Percentiles rank a stretch among this genome's conserved stretches.
Conservation (phyloP, 2,888 invertebrate species). For the Quadroppia sp. region DNA sequence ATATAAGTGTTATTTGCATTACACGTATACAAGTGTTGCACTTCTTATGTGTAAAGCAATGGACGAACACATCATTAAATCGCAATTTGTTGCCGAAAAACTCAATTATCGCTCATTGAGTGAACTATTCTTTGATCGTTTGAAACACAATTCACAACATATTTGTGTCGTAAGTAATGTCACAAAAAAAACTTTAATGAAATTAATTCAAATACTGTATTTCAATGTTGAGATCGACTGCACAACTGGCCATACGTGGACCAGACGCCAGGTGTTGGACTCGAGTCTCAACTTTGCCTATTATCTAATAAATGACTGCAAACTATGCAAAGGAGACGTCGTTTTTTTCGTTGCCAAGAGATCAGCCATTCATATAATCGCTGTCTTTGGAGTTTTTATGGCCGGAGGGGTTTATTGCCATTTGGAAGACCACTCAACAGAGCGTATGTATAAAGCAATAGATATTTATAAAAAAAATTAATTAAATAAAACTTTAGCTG, state of each 20-base stretch:
- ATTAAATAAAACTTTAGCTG: too few species aligned
- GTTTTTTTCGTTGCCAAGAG: slow-evolving; percentile 2
- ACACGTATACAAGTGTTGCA: too few species aligned
- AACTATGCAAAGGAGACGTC: not conserved
- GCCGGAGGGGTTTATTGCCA: not conserved
- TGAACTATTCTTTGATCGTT: not conserved
- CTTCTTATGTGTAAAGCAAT: too few species aligned
- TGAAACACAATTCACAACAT: not conserved
- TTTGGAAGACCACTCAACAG: not conserved
- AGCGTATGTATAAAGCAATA: not conserved
- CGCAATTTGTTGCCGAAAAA: not conserved
- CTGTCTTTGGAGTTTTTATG: not conserved
- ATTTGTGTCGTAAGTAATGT: not conserved
- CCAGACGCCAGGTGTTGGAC: slow-evolving; percentile 5
- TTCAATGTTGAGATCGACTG: not conserved
- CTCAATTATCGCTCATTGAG: not conserved
- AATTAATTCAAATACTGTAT: not conserved
- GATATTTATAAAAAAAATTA: too few species aligned
- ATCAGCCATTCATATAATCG: not conserved
- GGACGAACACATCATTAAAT: not conserved
- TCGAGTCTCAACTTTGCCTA: slow-evolving; percentile 24
- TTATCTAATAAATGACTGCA: slow-evolving; percentile 19
- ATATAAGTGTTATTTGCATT: too few species aligned
- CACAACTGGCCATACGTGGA: not conserved
- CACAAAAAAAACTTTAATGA: too few species aligned